Conservation (phyloP, 2,113 vertebrate genomes). For the Sylvilagus bachmani region DNA sequence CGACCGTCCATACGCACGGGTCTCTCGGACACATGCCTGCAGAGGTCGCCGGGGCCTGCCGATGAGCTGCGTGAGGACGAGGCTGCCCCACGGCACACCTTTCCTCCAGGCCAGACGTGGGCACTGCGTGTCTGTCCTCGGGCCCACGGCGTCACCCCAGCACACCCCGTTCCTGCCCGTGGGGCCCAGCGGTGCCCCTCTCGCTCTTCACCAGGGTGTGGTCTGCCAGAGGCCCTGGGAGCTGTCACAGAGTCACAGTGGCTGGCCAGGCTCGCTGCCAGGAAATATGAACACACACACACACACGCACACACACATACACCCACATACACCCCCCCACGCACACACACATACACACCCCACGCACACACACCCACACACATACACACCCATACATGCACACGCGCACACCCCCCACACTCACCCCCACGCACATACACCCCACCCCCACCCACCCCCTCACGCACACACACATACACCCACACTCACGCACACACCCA, state of each 20-base stretch:
- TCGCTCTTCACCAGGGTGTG: background rate
- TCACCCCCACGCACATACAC: too few relatives aligned
- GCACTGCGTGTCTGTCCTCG: background rate
- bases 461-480: too few relatives aligned
- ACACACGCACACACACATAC: background rate
- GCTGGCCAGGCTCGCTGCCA: background rate
- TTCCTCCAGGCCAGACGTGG: fast-evolving
- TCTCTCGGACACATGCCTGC: background rate
- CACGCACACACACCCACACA: too few relatives aligned
- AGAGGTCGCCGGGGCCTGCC: background rate
- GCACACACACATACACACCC: too few relatives aligned
- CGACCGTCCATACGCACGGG: background rate
- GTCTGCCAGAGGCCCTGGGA: background rate
- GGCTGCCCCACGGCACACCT: background rate
- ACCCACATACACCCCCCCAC: too few relatives aligned
- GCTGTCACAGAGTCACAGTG: background rate
- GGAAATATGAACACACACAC: slow-evolving; percentile 12
- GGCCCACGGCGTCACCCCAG: background rate
- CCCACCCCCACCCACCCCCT: too few relatives aligned
- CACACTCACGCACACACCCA: too few relatives aligned
- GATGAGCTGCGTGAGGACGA: background rate
- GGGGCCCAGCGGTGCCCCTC: background rate
- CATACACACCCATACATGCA: too few relatives aligned
- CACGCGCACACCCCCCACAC: too few relatives aligned
- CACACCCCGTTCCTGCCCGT: fast-evolving